Evolutionary conservation across 2,888 invertebrate genomes (phyloP), one percentile per base, ranked within the genome.

Genomic region (Eudemis profundana): DNA sequence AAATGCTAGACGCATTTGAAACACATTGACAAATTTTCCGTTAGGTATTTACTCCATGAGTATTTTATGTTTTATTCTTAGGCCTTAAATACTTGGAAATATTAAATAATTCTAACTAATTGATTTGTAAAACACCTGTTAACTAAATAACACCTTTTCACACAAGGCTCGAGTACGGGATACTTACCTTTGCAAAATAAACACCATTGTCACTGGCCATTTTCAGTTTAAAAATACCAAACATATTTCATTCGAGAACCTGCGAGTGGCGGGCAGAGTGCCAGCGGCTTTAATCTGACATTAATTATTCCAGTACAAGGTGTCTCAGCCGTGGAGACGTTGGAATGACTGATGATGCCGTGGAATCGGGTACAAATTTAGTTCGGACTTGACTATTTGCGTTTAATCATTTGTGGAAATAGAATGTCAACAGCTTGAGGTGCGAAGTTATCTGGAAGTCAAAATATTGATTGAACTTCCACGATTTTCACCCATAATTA

Each of bases 211-310:
- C 8, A 33, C 2, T 10, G 8, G 10, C 33, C 33, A 8, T 33
- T 33, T 33, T 33, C 8, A 14, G 8, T 14, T 23, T 21, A 14
- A 47, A 8, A 23, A 5, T 21, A 14, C 10, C 14, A 15, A 15
- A 14, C 42, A 19, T 17, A 19, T 17, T 17, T 66, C 64, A 61
- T 50, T 40, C 66, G 65, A 67, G 64, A 73, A 72, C 70, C 68
- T 67, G 70, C 69, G 69, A 65, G n/a, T 2, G 19, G n/a, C 42
- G 66, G 73, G 76, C 74, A 66, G 44, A 23, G 56, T 66, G 74
- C 75, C 75, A 77, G 70, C 68, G 60, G 65, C 63, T 68, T 69
- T 73, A 76, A 74, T 73, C 68, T 67, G 62, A 69, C 70, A 75
- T 76, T 75, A 74, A 76, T 76, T 62, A 68, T 66, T 68, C 60